Evolutionary conservation across 2,797 vertebrate species (phyloP).

Genomic region (Mormyrops boulengeri): DNA sequence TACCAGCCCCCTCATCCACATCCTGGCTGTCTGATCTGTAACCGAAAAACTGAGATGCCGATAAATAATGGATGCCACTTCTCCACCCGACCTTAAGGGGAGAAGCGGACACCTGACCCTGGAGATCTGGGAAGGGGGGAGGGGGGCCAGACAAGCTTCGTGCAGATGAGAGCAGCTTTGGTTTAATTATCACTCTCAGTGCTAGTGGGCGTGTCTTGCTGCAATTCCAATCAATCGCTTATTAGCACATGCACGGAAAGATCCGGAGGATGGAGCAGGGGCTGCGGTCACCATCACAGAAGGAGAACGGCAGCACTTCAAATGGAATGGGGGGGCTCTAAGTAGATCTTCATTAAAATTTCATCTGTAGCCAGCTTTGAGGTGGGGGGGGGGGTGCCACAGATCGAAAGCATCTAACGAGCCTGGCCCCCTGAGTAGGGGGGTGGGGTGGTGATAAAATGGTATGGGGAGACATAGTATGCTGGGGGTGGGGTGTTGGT

Average conservation of each 20-base stretch:
- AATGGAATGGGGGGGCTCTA: constrained; percentile 59
- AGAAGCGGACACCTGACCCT: neutral
- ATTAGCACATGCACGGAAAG: constrained; percentile 37
- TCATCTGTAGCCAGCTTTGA: constrained; percentile 68
- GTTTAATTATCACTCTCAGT: constrained; percentile 36
- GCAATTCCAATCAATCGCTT: constrained; percentile 43
- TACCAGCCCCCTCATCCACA: constrained; percentile 29
- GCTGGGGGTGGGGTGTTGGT: constrained; percentile 24
- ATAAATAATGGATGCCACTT: constrained; percentile 47
- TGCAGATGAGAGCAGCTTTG: constrained; percentile 17
- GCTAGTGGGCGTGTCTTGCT: constrained; percentile 32
- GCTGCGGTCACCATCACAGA: constrained; percentile 52
- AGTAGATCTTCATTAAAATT: constrained; percentile 72
- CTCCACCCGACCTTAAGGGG: constrained; percentile 35
- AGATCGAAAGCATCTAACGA: constrained; percentile 58
- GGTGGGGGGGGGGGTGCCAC: constrained; percentile 47
- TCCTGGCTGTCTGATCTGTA: constrained; percentile 43
- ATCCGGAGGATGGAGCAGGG: constrained; percentile 41
- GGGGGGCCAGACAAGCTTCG: neutral
- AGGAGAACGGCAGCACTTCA: constrained; percentile 62
- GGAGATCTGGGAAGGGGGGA: neutral
- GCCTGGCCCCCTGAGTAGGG: constrained; percentile 38
- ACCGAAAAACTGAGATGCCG: constrained; percentile 38
- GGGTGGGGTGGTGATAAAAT: constrained; percentile 20
- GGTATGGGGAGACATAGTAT: neutral